Percentiles rank a stretch among this genome's conserved stretches.
phyloP scores from a whole-genome alignment of 2,888 invertebrate species.

The Hirtodrosophila histrioides region DNA sequence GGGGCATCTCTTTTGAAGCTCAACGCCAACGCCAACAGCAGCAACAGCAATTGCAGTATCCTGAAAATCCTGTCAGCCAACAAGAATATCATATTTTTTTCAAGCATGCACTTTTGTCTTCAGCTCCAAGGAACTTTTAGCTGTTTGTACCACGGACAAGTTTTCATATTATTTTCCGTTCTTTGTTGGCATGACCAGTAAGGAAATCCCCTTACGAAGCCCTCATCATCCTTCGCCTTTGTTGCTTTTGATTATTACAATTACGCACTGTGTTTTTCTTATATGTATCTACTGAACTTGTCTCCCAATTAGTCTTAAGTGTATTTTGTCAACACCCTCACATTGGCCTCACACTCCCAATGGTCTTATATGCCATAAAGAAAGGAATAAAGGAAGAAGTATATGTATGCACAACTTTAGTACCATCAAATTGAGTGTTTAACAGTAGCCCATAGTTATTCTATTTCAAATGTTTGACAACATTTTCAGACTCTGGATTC shows the following conservation, averaged over 20 bases:
- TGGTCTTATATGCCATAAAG: no score
- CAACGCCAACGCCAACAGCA: constrained; percentile 12
- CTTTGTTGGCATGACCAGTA: constrained; percentile 22
- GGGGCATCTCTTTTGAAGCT: constrained; percentile 17
- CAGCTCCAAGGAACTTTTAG: constrained; percentile 8
- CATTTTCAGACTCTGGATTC: no score
- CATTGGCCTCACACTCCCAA: no score
- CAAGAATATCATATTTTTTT: constrained; percentile 23
- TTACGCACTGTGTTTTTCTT: constrained; percentile 4
- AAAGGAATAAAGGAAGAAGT: no score
- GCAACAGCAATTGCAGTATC: constrained; percentile 7
- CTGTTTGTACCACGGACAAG: constrained; percentile 10
- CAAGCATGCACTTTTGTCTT: constrained; percentile 7
- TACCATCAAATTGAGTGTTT: no score
- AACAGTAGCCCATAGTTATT: no score
- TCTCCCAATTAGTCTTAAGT: background rate
- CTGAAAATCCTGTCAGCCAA: constrained; percentile 27
- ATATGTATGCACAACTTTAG: no score
- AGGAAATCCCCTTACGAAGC: constrained; percentile 15
- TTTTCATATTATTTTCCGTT: background rate
- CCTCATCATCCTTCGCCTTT: background rate
- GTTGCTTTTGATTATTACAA: background rate
- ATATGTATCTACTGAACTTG: background rate
- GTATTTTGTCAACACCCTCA: background rate
- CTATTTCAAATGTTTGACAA: no score